These are phyloP conservation scores for Sebastes nivosus DNA, from an alignment of 2,797 vertebrate genomes.

Conservation along the genomic window DNA sequence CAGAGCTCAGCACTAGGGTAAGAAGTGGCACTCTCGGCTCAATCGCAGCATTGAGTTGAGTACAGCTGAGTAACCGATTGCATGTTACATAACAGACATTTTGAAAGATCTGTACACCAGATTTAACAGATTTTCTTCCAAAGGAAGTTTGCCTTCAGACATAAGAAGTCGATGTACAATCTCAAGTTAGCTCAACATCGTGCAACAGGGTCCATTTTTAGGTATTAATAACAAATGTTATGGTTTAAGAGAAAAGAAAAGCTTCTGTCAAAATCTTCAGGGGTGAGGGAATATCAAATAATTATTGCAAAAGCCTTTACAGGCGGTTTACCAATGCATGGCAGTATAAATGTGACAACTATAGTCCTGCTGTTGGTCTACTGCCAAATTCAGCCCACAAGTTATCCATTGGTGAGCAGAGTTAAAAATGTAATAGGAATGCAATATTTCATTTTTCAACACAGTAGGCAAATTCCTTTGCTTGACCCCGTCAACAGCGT, in stretches of 20 bases:
- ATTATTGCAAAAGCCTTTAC: constrained; percentile 19
- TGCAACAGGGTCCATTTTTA: background rate
- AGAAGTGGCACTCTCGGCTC: constrained; percentile 27
- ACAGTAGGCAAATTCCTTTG: background rate
- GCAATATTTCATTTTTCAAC: background rate
- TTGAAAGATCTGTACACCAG: background rate
- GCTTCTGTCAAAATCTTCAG: background rate
- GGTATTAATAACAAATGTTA: constrained; percentile 17
- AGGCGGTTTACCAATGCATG: background rate
- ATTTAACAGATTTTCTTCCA: constrained; percentile 6
- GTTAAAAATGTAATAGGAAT: constrained; percentile 5
- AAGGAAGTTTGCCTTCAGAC: background rate
- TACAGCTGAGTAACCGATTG: constrained; percentile 33
- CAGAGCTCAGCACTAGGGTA: constrained; percentile 37
- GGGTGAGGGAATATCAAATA: background rate
- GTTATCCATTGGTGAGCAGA: background rate
- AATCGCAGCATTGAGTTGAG: constrained; percentile 24
- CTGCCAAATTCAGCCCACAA: constrained; percentile 25
- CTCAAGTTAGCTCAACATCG: background rate
- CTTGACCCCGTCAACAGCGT: background rate
- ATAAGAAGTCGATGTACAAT: background rate
- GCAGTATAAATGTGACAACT: constrained; percentile 8
- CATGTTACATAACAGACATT: constrained; percentile 28
- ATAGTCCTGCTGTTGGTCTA: background rate
- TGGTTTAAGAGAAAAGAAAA: background rate